Conservation (phyloP, 1,140 invertebrate genomes). For the Ylistrum balloti region DNA sequence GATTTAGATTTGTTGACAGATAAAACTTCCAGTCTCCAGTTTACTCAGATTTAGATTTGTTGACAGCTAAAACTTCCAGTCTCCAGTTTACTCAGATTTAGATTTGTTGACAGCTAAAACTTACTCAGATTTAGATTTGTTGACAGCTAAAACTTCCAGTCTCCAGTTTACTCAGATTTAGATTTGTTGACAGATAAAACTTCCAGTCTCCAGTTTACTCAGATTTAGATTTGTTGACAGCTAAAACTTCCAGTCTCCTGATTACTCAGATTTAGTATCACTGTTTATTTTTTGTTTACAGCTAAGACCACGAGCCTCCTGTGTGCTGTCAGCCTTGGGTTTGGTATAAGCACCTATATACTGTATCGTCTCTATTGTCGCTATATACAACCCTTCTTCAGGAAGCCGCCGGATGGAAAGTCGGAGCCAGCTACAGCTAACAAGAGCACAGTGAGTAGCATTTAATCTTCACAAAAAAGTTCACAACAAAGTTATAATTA, state of each 20-base stretch:
- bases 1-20: slow-evolving; percentile 63
- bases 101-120: not conserved
- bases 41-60: slow-evolving; percentile 73
- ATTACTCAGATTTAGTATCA: not conserved
- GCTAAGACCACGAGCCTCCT: slow-evolving; percentile 74
- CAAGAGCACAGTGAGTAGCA: slow-evolving; percentile 12
- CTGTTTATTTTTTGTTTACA: slow-evolving; percentile 60
- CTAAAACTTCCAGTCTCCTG: not conserved
- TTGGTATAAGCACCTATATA: slow-evolving; percentile 73
- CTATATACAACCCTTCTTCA: slow-evolving; percentile 66
- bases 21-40: slow-evolving; percentile 72
- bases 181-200: slow-evolving; percentile 73
- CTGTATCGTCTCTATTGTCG: slow-evolving; percentile 72
- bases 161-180: slow-evolving; percentile 60
- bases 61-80: not conserved
- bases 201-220: slow-evolving; percentile 71
- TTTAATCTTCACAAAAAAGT: no score
- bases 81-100: not conserved
- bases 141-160: slow-evolving; percentile 58
- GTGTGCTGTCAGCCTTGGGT: slow-evolving; percentile 73
- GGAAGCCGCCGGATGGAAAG: slow-evolving; percentile 52
- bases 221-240: slow-evolving; percentile 66
- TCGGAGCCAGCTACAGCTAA: not conserved
- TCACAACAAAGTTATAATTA: no score
- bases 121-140: not conserved